Evolutionary conservation across 2,113 vertebrate species (phyloP), one percentile per base, ranked within the genome.

Genomic region (Zosterops japonicus): DNA sequence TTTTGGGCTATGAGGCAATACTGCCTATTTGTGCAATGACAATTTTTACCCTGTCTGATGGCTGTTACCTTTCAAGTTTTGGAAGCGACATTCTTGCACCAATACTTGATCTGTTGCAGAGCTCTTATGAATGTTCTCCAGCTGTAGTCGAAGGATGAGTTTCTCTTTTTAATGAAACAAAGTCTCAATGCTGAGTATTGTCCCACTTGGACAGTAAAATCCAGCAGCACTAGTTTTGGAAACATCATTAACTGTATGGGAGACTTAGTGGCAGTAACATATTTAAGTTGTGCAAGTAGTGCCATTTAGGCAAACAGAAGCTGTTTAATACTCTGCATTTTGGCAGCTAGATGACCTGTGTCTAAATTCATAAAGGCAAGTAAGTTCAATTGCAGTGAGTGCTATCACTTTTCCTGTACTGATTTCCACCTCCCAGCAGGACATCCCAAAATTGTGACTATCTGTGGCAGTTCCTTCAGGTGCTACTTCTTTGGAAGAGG

Each of bases 401-500:
- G 35, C 25, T 29, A 0, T 74, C 0, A 1, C 25, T 84, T 86
- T 9, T 39, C 47, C 16, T 3, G 2, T 36, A 8, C 4, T 52
- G 41, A 44, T 5, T 79, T 29, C 29, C 19, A 49, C n/a, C 41
- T 89, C 8, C 18, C 8, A 12, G 25, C 22, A 46, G 49, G 10
- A 4, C 11, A 46, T 74, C 52, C 27, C 49, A n/a, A 27, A 76
- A 72, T 18, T 64, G 36, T 47, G 46, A 18, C 21, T n/a, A 6
- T 24, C 36, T 53, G 2, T 22, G 70, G 23, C 16, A 49, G 13
- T 50, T 89, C 25, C 47, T 53, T 82, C 53, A 68, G 19, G 36
- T 56, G 24, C 46, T 60, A 9, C 11, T 44, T 64, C 25, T 46
- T 55, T 59, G 14, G 61, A 36, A 64, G 20, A 76, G 31, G 49